phyloP scores from a whole-genome alignment of 2,888 invertebrate species.

The Caenorhabditis angaria region DNA sequence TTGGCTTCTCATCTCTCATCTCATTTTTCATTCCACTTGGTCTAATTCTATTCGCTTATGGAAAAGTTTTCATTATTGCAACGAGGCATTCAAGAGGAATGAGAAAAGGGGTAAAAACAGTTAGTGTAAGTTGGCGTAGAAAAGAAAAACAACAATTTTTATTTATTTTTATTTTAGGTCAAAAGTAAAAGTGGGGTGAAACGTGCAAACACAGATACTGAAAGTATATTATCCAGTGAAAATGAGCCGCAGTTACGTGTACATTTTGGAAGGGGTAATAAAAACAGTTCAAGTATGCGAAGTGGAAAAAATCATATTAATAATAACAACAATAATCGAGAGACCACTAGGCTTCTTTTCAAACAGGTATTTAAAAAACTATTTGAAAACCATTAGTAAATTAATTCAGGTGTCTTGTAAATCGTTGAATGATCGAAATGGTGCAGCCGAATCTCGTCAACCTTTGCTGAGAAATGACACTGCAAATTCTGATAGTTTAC shows the following conservation, averaged over 20 bases:
- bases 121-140: constrained; percentile 28
- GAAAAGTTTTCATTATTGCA: constrained; percentile 78
- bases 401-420: constrained; percentile 52
- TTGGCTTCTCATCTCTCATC: constrained; percentile 95
- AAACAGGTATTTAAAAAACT: too few species aligned
- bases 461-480: constrained; percentile 14
- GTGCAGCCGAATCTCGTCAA: constrained; percentile 12
- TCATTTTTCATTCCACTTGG: constrained; percentile 95
- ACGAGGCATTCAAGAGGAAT: constrained; percentile 64
- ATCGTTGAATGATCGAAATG: constrained; percentile 39
- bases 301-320: neutral
- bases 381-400: too few species aligned
- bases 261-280: constrained; percentile 62
- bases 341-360: constrained; percentile 48
- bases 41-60: constrained; percentile 98
- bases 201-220: constrained; percentile 50
- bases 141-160: neutral
- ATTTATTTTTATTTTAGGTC: constrained; percentile 28
- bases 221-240: constrained; percentile 56
- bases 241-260: constrained; percentile 64
- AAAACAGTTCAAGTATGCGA: constrained; percentile 34
- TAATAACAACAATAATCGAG: too few species aligned
- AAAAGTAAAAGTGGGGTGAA: constrained; percentile 45
- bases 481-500: neutral
- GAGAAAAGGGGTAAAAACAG: constrained; percentile 68